A percentile compares a stretch with the other conserved stretches of the same genome.
phyloP scores from a whole-genome alignment of 2,888 invertebrate genomes.

The Drosophila percnosoma region DNA sequence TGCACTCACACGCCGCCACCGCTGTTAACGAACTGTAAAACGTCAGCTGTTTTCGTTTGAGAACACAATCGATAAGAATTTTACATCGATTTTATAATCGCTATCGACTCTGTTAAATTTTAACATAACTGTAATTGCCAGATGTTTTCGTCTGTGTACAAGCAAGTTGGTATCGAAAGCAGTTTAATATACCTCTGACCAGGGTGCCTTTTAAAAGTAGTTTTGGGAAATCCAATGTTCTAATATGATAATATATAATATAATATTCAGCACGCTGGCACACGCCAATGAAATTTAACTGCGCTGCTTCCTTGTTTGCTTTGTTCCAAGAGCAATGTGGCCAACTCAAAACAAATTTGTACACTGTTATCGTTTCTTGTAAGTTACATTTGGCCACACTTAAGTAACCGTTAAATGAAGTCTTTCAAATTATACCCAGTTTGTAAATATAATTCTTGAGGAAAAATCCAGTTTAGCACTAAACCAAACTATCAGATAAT shows the following conservation, averaged over 20 bases:
- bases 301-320: neutral
- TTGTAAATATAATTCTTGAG: neutral
- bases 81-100: slow-evolving; percentile 4
- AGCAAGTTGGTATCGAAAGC: neutral
- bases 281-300: neutral
- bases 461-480: neutral
- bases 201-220: neutral
- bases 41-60: slow-evolving; percentile 51
- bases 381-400: neutral
- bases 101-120: slow-evolving; percentile 16
- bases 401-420: neutral
- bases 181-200: neutral
- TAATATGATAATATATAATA: neutral
- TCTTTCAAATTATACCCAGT: neutral
- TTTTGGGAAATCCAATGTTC: neutral
- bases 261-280: neutral
- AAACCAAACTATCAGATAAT: slow-evolving; percentile 4
- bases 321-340: neutral
- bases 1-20: slow-evolving; percentile 51
- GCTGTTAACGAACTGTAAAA: slow-evolving; percentile 58
- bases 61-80: slow-evolving; percentile 32
- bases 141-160: slow-evolving; percentile 21
- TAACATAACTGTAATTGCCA: slow-evolving; percentile 15
- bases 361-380: neutral
- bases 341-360: neutral